Evolutionary conservation across 2,888 invertebrate species (phyloP), one percentile per base, ranked within the genome.

Genomic region (Lysandra bellargus): DNA sequence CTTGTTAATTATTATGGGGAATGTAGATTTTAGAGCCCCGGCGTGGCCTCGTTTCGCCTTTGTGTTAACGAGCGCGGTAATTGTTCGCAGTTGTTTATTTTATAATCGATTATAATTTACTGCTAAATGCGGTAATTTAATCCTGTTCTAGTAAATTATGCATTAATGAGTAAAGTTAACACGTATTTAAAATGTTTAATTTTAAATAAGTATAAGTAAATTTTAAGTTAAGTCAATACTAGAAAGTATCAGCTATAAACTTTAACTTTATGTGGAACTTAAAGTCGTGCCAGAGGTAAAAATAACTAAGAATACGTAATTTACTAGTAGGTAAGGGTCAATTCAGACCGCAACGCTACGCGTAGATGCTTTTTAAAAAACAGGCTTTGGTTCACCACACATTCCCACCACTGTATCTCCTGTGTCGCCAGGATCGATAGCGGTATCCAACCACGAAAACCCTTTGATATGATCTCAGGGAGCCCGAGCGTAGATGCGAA

Each of bases 1-100:
- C 44, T n/a, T 74, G 74, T 74, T 44, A 74, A 44, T 74, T 44
- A 14, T 73, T 73, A 40, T 17, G 40, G 73, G 40, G 40, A 73
- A 30, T 69, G 23, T 69, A 69, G 64, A 69, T 69, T 69, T 69
- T 33, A 69, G 64, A 69, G 30, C 30, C 9, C 23, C 30, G 64
- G 30, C 14, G 73, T 40, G 73, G 37, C 40, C 73, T 73, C 73
- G 40, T 40, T 73, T 12, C 37, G 40, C n/a, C 73, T 37, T 40
- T 73, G 73, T 40, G 40, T 6, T 40, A 73, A 40, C 73, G 14
- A 30, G 33, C 64, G 64, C 12, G 64, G 64, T 30, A 69, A 69
- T 30, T 69, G 64, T 69, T 69, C 30, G 64, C 30, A 33, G 64
- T 30, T 61, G 30, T 69, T 69, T 69, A 23, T 61, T 61, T 61